These are phyloP conservation scores for Rhopalosiphum maidis DNA, from an alignment of 1,140 invertebrate genomes.

Conservation along the genomic window DNA sequence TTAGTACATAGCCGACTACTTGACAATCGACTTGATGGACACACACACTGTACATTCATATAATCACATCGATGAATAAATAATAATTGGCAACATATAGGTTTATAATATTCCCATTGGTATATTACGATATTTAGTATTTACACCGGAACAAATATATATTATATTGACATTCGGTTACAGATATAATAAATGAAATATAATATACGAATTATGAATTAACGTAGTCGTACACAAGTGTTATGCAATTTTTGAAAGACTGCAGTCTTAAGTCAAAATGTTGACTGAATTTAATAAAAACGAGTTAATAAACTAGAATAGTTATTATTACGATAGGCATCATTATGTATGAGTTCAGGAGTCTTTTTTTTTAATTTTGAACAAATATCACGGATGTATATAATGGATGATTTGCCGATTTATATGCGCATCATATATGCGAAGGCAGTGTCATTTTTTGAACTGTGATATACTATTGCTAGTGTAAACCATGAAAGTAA, in stretches of 20 bases:
- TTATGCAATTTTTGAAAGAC: neutral
- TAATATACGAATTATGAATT: neutral
- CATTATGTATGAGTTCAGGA: neutral
- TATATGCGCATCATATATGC: neutral
- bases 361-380: neutral
- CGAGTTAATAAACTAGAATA: neutral
- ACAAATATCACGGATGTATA: neutral
- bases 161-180: neutral
- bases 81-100: too few species aligned
- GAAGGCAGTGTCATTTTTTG: neutral
- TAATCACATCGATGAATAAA: too few species aligned
- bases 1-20: too few species aligned
- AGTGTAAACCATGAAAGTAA: neutral
- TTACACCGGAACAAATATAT: neutral
- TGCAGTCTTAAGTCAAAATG: neutral
- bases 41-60: too few species aligned
- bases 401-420: neutral
- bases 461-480: neutral
- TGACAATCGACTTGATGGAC: too few species aligned
- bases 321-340: neutral
- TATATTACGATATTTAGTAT: neutral
- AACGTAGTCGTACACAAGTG: neutral
- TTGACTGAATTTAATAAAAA: neutral
- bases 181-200: neutral
- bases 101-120: too few species aligned